A percentile compares a stretch with the other conserved stretches of the same genome.
Evolutionary conservation across 1,140 invertebrate species (phyloP).

Genomic region (Caenorhabditis tropicalis): DNA sequence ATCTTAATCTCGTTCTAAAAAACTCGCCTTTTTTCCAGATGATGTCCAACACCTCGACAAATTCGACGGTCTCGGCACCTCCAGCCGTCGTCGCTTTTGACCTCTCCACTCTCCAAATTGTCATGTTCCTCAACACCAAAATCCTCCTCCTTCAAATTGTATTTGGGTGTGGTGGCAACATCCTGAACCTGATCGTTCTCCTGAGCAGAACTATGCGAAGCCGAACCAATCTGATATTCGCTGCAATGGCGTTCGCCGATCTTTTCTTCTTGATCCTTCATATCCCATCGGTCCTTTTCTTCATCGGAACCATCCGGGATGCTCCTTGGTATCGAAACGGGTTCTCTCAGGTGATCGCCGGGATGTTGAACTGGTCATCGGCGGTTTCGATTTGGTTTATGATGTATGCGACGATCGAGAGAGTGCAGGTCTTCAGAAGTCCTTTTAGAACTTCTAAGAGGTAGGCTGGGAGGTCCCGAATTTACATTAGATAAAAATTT

Average conservation of each 20-base stretch:
- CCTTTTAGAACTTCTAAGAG: conserved; percentile 27
- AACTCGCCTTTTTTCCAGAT: neutral
- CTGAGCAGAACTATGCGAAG: conserved; percentile 37
- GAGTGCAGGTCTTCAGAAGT: conserved; percentile 43
- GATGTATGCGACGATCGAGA: conserved; percentile 48
- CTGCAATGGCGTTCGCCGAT: conserved; percentile 40
- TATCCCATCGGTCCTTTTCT: conserved; percentile 4
- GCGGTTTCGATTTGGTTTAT: conserved; percentile 48
- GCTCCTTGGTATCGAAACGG: conserved; percentile 11
- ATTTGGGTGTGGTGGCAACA: conserved; percentile 43
- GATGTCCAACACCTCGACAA: neutral
- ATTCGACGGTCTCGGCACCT: neutral
- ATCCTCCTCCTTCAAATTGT: conserved; percentile 9
- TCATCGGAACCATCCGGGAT: conserved; percentile 18
- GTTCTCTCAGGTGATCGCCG: neutral
- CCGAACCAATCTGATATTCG: conserved; percentile 46
- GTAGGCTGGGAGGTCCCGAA: neutral
- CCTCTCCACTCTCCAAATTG: neutral
- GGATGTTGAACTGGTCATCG: conserved; percentile 33
- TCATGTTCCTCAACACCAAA: conserved; percentile 42
- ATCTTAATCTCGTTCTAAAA: neutral
- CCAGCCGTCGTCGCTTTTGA: neutral
- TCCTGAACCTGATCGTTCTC: conserved; percentile 39
- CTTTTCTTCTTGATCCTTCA: conserved; percentile 40
- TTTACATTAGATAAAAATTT: neutral